Evolutionary conservation across 2,113 vertebrate genomes (phyloP).

Genomic region (Oenanthe melanoleuca): DNA sequence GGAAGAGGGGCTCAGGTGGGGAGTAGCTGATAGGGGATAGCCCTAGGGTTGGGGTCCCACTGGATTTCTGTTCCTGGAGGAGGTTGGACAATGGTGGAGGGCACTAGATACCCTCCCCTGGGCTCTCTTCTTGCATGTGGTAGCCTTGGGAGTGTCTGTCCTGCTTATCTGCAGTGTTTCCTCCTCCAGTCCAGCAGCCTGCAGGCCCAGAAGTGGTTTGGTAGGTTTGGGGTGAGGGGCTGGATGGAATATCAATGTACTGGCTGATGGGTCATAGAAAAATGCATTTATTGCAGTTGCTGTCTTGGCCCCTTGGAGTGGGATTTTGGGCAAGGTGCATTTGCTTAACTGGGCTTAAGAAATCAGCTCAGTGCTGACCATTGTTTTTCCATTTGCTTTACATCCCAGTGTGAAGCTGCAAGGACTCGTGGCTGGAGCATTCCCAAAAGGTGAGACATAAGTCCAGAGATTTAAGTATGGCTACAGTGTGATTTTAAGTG

Average conservation of each 20-base stretch:
- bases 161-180: background rate
- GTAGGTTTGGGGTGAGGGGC: background rate
- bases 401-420: background rate
- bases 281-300: background rate
- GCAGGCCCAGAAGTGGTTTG: background rate
- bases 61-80: background rate
- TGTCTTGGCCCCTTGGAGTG: background rate
- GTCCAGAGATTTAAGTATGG: background rate
- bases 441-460: background rate
- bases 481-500: background rate
- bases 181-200: background rate
- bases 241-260: background rate
- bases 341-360: background rate
- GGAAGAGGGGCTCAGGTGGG: background rate
- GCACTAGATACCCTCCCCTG: background rate
- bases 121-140: background rate
- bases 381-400: constrained; percentile 42
- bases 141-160: background rate
- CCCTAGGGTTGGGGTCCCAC: rapidly evolving
- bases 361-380: constrained; percentile 49
- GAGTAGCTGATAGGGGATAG: background rate
- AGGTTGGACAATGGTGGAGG: background rate
- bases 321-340: background rate
- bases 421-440: background rate
- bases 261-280: background rate